These are phyloP conservation scores for Mycetomoellerius zeteki DNA, from an alignment of 1,140 invertebrate species.

Conservation along the genomic window DNA sequence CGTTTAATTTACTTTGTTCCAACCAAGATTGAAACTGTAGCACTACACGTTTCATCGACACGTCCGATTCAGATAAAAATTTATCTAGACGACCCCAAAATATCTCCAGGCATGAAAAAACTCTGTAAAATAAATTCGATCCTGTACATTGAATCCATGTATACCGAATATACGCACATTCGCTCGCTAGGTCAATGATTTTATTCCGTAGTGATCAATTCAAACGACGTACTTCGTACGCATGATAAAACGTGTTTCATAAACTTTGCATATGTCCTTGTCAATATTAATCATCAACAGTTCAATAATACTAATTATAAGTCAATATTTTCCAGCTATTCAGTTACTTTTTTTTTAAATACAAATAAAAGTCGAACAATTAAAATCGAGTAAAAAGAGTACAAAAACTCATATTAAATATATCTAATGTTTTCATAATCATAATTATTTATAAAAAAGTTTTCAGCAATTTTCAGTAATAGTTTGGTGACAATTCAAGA, in stretches of 20 bases:
- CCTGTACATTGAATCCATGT: background rate
- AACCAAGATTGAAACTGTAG: slow-evolving; percentile 20
- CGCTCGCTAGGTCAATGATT: slow-evolving; percentile 9
- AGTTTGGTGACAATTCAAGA: background rate
- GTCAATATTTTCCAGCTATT: background rate
- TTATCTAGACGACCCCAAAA: slow-evolving; percentile 23
- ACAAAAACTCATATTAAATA: background rate
- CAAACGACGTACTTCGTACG: background rate
- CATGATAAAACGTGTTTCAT: slow-evolving; percentile 13
- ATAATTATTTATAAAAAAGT: background rate
- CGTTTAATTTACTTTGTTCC: slow-evolving; percentile 53
- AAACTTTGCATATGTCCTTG: slow-evolving; percentile 23
- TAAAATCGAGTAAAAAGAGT: background rate
- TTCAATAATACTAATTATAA: background rate
- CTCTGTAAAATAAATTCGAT: slow-evolving; percentile 36
- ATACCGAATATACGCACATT: background rate
- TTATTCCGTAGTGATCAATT: slow-evolving; percentile 35
- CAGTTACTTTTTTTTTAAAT: slow-evolving; percentile 21
- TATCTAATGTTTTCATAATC: no score
- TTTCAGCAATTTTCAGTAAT: background rate
- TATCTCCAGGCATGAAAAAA: background rate
- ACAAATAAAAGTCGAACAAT: background rate
- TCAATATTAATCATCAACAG: slow-evolving; percentile 14
- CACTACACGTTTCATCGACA: slow-evolving; percentile 30
- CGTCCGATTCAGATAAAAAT: slow-evolving; percentile 46